Conservation (phyloP, 2,113 vertebrate genomes). For the Sylvia atricapilla region DNA sequence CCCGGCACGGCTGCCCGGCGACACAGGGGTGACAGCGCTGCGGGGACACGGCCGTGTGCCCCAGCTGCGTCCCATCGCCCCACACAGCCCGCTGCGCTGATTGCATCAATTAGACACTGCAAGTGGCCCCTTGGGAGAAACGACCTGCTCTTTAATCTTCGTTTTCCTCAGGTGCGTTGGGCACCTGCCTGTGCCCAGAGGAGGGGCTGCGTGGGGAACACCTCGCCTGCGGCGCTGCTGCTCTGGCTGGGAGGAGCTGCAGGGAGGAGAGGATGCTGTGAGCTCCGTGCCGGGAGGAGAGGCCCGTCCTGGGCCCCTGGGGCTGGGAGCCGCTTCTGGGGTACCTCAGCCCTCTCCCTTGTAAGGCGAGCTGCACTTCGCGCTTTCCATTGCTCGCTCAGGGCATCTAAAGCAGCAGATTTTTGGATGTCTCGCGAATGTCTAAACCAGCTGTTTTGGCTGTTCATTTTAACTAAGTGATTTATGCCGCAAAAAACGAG, state of each 20-base stretch:
- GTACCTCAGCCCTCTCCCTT: not conserved
- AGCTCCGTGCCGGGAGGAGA: fast-evolving
- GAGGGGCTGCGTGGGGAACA: fast-evolving
- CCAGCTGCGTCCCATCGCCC: not conserved
- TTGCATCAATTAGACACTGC: fast-evolving
- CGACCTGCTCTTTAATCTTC: not conserved
- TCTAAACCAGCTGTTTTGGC: slow-evolving; percentile 54
- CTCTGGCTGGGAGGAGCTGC: fast-evolving
- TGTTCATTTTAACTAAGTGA: slow-evolving; percentile 64
- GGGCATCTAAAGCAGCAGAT: slow-evolving; percentile 20
- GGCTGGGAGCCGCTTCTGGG: fast-evolving
- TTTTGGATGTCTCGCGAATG: not conserved
- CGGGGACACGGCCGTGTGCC: fast-evolving
- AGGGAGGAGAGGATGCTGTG: fast-evolving
- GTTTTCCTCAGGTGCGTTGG: not conserved
- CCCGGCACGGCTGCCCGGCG: not conserved
- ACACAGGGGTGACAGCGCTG: not conserved
- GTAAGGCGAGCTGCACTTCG: not conserved
- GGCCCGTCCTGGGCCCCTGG: fast-evolving
- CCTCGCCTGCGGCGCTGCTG: fast-evolving
- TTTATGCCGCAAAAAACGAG: slow-evolving; percentile 70
- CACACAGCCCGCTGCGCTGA: not conserved
- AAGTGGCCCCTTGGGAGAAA: fast-evolving
- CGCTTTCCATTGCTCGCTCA: not conserved
- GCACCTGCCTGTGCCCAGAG: not conserved